A percentile compares a stretch with the other conserved stretches of the same genome.
Evolutionary conservation across 2,888 invertebrate genomes (phyloP).

Genomic region (Cyclophora punctaria): DNA sequence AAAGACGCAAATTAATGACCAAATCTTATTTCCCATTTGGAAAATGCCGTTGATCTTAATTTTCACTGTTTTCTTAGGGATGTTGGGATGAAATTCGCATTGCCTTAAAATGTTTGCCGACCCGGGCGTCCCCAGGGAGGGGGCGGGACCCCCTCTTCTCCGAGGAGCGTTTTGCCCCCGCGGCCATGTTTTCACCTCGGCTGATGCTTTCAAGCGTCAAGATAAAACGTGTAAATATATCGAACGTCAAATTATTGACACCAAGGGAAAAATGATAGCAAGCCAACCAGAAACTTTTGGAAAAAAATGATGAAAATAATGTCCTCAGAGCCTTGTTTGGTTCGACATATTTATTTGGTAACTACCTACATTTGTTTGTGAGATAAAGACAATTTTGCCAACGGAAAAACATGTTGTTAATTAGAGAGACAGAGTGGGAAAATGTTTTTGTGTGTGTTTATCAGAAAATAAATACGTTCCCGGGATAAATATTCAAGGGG

Average conservation of each 20-base stretch:
- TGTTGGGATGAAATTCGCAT: slow-evolving; percentile 37
- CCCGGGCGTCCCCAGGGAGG: slow-evolving; percentile 28
- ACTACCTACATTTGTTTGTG: no score
- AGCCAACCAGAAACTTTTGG: no score
- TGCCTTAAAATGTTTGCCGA: slow-evolving; percentile 44
- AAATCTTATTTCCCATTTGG: neutral
- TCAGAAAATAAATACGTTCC: no score
- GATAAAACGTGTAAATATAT: slow-evolving; percentile 42
- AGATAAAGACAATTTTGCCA: no score
- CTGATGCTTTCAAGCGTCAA: slow-evolving; percentile 22
- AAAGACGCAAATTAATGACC: neutral
- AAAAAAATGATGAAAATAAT: no score
- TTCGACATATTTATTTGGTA: no score
- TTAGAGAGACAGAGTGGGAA: no score
- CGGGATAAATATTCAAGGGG: no score
- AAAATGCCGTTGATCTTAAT: slow-evolving; percentile 24
- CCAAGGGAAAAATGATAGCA: neutral
- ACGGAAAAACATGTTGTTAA: no score
- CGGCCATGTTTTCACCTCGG: slow-evolving; percentile 25
- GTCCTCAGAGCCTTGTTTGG: no score
- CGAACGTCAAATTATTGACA: slow-evolving; percentile 27
- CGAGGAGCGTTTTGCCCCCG: slow-evolving; percentile 12
- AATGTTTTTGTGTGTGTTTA: no score
- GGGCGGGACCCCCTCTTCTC: slow-evolving; percentile 16
- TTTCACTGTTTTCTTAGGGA: slow-evolving; percentile 23